Evolutionary conservation across 2,888 invertebrate species (phyloP), one percentile per base, ranked within the genome.

Genomic region (Alloscopus bannaensis): DNA sequence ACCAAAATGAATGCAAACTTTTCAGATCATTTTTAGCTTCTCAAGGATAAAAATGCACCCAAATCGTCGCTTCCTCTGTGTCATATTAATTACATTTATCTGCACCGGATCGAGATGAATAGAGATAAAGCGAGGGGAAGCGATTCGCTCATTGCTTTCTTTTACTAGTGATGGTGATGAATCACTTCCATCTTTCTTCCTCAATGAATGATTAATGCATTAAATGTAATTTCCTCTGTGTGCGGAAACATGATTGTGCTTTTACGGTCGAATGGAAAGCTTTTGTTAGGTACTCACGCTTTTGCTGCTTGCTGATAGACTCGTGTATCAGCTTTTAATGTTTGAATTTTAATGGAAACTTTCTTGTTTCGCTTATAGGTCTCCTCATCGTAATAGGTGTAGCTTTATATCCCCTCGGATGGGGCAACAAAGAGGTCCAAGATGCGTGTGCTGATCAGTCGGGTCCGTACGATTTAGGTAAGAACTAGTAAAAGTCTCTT

Each of bases 391-490:
- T 90, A 84, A 89, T 89, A 42, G 92, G 92, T 26, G 89, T 91
- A 72, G 90, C 90, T 62, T 88, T 92, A 84, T 92, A 92, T 87
- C 92, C 92, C 24, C 88, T 92, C 72, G 92, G 92, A 83, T 92
- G 92, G 92, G 91, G 91, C 87, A 92, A 91, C 87, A 88, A 90
- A 80, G 91, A 92, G 88, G 91, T 92, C 52, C 88, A 90, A 84
- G 91, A 92, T 86, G 91, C 91, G 81, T 92, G 92, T 86, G 91
- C 92, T 65, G 89, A 89, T 84, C 87, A 89, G 71, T 91, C 91
- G 62, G 90, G 90, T 81, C 89, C 90, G 83, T 92, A 91, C 87
- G 89, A 90, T 87, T 88, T 92, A 86, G 92, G 91, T 91, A 87
- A 89, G 90, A 36, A 8, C n/a, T n/a, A n/a, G n/a, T n/a, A n/a